Evolutionary conservation across 2,888 invertebrate species (phyloP).

Genomic region (Nowickia ferox): DNA sequence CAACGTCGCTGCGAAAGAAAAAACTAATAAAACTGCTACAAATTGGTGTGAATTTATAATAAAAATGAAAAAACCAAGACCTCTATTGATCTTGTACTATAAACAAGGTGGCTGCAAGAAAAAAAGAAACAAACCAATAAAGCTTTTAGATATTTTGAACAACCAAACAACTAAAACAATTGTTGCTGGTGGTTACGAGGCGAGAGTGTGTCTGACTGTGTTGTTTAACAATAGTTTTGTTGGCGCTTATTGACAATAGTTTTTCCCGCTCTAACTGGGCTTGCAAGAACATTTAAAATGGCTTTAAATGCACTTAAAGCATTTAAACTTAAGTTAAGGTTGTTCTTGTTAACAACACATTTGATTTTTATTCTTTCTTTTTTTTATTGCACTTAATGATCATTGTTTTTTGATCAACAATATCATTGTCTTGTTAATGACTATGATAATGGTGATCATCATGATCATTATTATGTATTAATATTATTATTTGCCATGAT

Average conservation of each 20-base stretch:
- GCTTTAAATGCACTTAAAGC: neutral
- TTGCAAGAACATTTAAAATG: neutral
- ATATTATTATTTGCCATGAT: constrained; percentile 11
- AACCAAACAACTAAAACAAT: constrained; percentile 40
- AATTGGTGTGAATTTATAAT: constrained; percentile 61
- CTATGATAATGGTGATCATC: constrained; percentile 20
- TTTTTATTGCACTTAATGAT: constrained; percentile 22
- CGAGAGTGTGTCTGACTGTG: constrained; percentile 6
- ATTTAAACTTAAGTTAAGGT: constrained; percentile 17
- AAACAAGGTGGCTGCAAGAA: constrained; percentile 45
- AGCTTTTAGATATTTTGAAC: constrained; percentile 29
- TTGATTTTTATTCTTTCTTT: neutral
- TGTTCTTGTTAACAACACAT: neutral
- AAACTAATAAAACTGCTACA: constrained; percentile 41
- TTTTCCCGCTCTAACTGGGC: neutral
- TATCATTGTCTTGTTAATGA: constrained; percentile 2
- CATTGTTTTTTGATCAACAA: neutral
- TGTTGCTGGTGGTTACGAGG: constrained; percentile 13
- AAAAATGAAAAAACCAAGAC: constrained; percentile 18
- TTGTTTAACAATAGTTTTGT: constrained; percentile 32
- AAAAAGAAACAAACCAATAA: constrained; percentile 43
- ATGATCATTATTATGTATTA: constrained; percentile 12
- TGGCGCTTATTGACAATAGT: constrained; percentile 38
- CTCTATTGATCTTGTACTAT: constrained; percentile 66
- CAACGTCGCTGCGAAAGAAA: neutral